Evolutionary conservation across 1,140 invertebrate genomes (phyloP).

Genomic region (Drosophila varians): DNA sequence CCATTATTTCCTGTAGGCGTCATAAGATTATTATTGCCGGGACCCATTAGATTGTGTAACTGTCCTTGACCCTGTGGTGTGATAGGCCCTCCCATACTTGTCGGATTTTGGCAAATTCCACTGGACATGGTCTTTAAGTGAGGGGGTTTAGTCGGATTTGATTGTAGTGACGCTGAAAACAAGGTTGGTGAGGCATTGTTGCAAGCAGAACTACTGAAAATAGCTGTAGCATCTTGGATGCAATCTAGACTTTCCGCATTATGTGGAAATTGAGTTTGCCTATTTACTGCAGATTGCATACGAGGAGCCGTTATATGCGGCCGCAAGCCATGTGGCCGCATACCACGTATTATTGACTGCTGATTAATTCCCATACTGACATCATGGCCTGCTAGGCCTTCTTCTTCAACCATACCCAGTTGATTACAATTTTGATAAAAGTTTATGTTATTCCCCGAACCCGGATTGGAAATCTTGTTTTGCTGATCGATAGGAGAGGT

Average conservation of each 20-base stretch:
- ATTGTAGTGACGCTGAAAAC: slow-evolving; percentile 40
- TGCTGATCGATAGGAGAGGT: slow-evolving; percentile 46
- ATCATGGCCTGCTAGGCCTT: slow-evolving; percentile 84
- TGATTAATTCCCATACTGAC: slow-evolving; percentile 84
- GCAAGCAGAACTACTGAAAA: slow-evolving; percentile 45
- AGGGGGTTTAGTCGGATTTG: slow-evolving; percentile 42
- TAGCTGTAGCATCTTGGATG: slow-evolving; percentile 41
- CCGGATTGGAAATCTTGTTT: slow-evolving; percentile 48
- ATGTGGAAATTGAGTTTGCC: slow-evolving; percentile 55
- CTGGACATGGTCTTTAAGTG: slow-evolving; percentile 50
- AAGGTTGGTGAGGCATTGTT: slow-evolving; percentile 20
- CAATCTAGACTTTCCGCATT: slow-evolving; percentile 59
- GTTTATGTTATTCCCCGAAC: slow-evolving; percentile 51
- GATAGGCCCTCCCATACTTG: slow-evolving; percentile 81
- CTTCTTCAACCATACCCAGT: slow-evolving; percentile 73
- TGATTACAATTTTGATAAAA: slow-evolving; percentile 84
- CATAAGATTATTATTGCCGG: slow-evolving; percentile 84
- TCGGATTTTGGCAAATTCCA: slow-evolving; percentile 44
- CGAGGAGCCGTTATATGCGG: slow-evolving; percentile 49
- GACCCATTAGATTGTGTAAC: slow-evolving; percentile 32
- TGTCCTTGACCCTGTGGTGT: slow-evolving; percentile 86
- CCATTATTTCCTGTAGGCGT: slow-evolving; percentile 72
- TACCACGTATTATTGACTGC: slow-evolving; percentile 72
- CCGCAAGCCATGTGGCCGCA: slow-evolving; percentile 66
- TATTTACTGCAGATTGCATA: slow-evolving; percentile 46